Percentiles rank a stretch among this genome's conserved stretches.
phyloP scores from a whole-genome alignment of 2,113 vertebrate species.

The Onychostruthus taczanowskii region DNA sequence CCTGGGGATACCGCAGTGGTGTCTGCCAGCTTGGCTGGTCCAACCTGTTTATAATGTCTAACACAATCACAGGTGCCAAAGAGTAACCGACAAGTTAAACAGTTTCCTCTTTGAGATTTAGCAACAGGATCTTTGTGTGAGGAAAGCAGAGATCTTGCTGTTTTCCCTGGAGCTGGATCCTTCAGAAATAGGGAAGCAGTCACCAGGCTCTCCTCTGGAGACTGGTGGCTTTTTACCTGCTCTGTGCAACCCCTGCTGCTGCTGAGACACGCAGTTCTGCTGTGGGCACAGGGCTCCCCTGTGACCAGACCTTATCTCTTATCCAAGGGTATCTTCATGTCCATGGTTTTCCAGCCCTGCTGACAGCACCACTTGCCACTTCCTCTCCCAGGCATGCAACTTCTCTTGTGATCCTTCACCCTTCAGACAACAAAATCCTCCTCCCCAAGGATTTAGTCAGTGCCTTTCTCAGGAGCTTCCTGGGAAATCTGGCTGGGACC shows the following conservation, averaged over 20 bases:
- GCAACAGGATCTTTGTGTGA: not conserved
- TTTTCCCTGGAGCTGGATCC: not conserved
- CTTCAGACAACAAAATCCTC: not conserved
- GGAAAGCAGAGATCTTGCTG: not conserved
- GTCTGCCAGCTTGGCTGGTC: constrained; percentile 38
- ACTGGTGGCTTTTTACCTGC: not conserved
- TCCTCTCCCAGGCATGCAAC: not conserved
- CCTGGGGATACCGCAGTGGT: not conserved
- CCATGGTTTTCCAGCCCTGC: not conserved
- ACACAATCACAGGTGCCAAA: constrained; percentile 39
- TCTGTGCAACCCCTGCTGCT: not conserved
- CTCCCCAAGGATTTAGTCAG: not conserved
- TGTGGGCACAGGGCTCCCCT: not conserved
- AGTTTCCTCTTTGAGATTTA: not conserved
- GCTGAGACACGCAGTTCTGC: not conserved
- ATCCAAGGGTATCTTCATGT: rapidly evolving
- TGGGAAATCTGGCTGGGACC: not conserved
- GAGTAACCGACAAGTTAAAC: constrained; percentile 25
- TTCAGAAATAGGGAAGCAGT: not conserved
- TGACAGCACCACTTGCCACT: not conserved
- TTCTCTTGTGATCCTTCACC: not conserved
- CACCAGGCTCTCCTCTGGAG: not conserved
- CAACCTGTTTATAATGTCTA: constrained; percentile 15
- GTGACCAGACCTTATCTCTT: not conserved
- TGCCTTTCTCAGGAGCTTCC: not conserved